Percentiles rank a stretch among this genome's conserved stretches.
phyloP scores from a whole-genome alignment of 2,888 invertebrate genomes.

The Phorcus lineatus region DNA sequence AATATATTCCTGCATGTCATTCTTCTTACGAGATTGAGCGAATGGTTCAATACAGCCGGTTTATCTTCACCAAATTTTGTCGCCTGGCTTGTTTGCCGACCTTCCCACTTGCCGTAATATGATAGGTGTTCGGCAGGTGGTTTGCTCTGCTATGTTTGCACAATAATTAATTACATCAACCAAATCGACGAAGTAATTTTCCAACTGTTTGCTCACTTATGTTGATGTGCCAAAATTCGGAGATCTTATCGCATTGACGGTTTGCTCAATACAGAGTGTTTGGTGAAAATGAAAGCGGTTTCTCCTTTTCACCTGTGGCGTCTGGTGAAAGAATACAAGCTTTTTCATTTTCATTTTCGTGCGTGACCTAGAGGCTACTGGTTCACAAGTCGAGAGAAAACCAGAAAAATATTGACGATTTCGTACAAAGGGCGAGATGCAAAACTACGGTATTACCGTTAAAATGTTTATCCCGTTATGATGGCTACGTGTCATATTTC shows the following conservation, averaged over 20 bases:
- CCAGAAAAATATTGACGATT: too few relatives aligned
- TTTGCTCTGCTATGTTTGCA: background rate
- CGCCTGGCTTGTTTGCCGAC: slow-evolving; percentile 3
- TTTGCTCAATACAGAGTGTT: slow-evolving; percentile 1
- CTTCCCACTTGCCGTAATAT: background rate
- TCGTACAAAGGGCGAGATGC: too few relatives aligned
- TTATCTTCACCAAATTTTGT: slow-evolving; percentile 16
- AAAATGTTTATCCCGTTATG: too few relatives aligned
- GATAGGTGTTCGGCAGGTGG: background rate
- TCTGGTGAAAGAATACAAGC: background rate
- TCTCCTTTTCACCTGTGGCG: background rate
- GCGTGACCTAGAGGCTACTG: too few relatives aligned
- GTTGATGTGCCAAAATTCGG: slow-evolving; percentile 25
- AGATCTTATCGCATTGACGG: slow-evolving; percentile 23
- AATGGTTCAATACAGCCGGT: background rate
- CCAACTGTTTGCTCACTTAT: background rate
- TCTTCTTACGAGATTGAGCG: background rate
- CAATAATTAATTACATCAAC: slow-evolving; percentile 28
- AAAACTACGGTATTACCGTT: too few relatives aligned
- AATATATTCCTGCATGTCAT: slow-evolving; percentile 17
- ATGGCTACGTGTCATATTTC: too few relatives aligned
- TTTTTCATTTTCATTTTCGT: too few relatives aligned
- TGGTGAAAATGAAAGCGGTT: background rate
- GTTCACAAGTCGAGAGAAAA: too few relatives aligned
- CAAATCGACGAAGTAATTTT: slow-evolving; percentile 19